Conservation (phyloP, 2,888 invertebrate genomes). For the Andrena bicolor region DNA sequence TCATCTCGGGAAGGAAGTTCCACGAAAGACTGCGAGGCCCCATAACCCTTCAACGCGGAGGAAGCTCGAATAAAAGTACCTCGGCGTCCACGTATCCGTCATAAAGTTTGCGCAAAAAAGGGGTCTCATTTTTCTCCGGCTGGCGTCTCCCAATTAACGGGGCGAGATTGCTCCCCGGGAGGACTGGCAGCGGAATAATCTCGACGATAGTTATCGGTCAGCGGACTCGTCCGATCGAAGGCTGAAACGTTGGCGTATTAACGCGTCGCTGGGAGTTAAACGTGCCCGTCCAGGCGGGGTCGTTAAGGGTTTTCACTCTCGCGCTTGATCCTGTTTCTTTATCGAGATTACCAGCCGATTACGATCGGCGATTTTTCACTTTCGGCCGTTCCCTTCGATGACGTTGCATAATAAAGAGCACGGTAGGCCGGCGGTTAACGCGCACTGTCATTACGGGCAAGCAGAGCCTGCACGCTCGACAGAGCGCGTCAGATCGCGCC, state of each 20-base stretch:
- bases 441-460: conserved; percentile 54
- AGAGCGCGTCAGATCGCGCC: conserved; percentile 36
- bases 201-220: neutral
- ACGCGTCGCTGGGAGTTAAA: too few relatives aligned
- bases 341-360: conserved; percentile 20
- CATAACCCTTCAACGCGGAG: too few relatives aligned
- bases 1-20: too few relatives aligned
- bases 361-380: conserved; percentile 58
- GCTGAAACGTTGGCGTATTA: too few relatives aligned
- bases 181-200: neutral
- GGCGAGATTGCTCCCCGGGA: too few relatives aligned
- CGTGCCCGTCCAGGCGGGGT: neutral
- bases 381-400: conserved; percentile 46
- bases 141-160: too few relatives aligned
- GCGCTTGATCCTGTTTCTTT: neutral
- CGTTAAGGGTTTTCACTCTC: conserved; percentile 13
- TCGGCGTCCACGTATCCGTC: too few relatives aligned
- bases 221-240: neutral
- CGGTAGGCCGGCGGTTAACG: conserved; percentile 20
- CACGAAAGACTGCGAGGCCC: too few relatives aligned
- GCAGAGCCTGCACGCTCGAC: conserved; percentile 43
- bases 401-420: conserved; percentile 55
- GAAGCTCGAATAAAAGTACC: too few relatives aligned
- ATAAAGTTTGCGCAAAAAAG: too few relatives aligned
- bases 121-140: too few relatives aligned